Base-by-base conservation (phyloP, 2,113 vertebrate genomes). In the Crotalus viridis region DNA sequence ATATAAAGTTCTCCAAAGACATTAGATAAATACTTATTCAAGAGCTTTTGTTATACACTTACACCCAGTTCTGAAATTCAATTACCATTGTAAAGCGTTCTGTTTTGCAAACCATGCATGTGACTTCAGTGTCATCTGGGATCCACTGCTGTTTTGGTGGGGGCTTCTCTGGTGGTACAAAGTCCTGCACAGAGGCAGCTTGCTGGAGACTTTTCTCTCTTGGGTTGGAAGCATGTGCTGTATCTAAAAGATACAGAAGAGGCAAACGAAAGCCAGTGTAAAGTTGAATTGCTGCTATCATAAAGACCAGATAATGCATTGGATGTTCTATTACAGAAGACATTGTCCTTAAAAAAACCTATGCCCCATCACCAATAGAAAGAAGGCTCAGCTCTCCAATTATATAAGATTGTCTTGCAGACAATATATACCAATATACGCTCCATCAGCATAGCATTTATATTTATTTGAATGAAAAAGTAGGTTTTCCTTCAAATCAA, bases 1-100 rank as follows among this genome's bases (percentile, higher is more conserved):
- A 7, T 4, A 48, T 19, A 55, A 43, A 48, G 39, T 51, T 5
- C 33, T n/a, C 46, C 8, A 8, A 43, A 28, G 86, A 33, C 13
- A 48, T 33, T 6, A 0, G 93, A 28, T 13, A 93, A 91, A 28
- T 9, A 33, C 5, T 92, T 15, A 9, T 21, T 87, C 26, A 64
- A 95, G n/a, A 43, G 46, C 69, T 91, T 2, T 7, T 10, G 59
- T n/a, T n/a, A 55, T 21, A 57, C 52, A 12, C 6, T 19, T 10
- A 12, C 39, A 8, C 7, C 10, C 4, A 10, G 85, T 17, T 93
- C 12, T 54, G 91, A 19, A 57, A 22, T 10, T 21, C 46, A 57
- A 99, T 98, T 96, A 99, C 99, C 99, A 99, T 99, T 85, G 98
- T 99, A 94, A 99, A 99, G 74, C 97, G 97, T 95, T 99, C 99